These are phyloP conservation scores for Alloscopus bannaensis DNA, from an alignment of 2,888 invertebrate genomes.

Conservation along the genomic window DNA sequence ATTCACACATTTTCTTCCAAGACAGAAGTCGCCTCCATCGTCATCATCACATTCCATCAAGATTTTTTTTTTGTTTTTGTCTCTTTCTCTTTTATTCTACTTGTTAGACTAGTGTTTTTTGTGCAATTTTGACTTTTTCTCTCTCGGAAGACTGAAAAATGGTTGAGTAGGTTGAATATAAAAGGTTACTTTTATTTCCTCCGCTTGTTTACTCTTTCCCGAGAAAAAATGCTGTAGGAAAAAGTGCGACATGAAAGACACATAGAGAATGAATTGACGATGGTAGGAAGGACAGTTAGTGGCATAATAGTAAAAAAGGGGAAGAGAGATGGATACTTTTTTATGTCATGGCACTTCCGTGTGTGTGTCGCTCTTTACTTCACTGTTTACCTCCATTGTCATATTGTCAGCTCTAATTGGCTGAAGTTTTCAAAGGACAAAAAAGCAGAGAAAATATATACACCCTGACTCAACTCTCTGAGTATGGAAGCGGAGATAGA, in stretches of 20 bases:
- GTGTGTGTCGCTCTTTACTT: slow-evolving; percentile 1
- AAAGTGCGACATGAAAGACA: background rate
- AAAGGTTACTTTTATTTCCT: too few relatives aligned
- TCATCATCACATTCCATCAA: slow-evolving; percentile 17
- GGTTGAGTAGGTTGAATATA: too few relatives aligned
- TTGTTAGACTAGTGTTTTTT: too few relatives aligned
- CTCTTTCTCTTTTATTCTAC: too few relatives aligned
- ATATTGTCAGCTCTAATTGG: slow-evolving; percentile 25
- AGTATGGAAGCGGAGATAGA: too few relatives aligned
- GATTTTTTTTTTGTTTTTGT: slow-evolving; percentile 13
- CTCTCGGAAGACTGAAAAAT: too few relatives aligned
- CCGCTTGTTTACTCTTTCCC: too few relatives aligned
- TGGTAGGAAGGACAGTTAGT: slow-evolving; percentile 11
- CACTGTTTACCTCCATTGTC: background rate
- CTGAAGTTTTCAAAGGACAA: slow-evolving; percentile 12
- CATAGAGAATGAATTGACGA: too few relatives aligned
- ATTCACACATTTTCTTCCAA: background rate
- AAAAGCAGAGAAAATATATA: too few relatives aligned
- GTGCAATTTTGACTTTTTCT: too few relatives aligned
- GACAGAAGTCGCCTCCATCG: slow-evolving; percentile 8
- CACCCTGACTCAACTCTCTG: too few relatives aligned
- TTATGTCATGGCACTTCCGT: slow-evolving; percentile 17
- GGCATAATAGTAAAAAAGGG: slow-evolving; percentile 5
- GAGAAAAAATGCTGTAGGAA: background rate
- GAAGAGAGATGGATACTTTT: background rate